Conservation (phyloP, 2,888 invertebrate species). For the Choristoneura rosaceana region DNA sequence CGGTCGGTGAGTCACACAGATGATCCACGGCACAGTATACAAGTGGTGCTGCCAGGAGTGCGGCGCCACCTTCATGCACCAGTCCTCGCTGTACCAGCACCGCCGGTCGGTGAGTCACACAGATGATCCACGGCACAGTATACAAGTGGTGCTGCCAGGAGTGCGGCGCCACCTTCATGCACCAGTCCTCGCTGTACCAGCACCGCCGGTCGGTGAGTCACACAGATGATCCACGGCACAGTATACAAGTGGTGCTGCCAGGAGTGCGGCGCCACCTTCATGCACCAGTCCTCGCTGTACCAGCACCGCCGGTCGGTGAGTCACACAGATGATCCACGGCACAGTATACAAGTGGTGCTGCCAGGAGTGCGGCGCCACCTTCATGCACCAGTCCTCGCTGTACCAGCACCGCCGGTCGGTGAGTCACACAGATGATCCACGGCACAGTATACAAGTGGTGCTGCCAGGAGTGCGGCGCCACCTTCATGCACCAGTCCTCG, state of each 20-base stretch:
- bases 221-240: no score
- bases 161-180: conserved; percentile 4
- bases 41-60: no score
- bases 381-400: conserved; percentile 9
- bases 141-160: no score
- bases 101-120: not conserved
- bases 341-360: no score
- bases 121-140: no score
- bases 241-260: no score
- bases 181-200: conserved; percentile 9
- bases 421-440: not conserved
- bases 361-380: conserved; percentile 2
- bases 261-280: conserved; percentile 2
- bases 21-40: no score
- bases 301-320: not conserved
- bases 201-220: not conserved
- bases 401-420: conserved; percentile 2
- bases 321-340: not conserved
- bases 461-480: not conserved
- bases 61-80: conserved; percentile 5
- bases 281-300: conserved; percentile 11
- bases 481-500: conserved; percentile 11
- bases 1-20: not conserved
- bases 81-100: conserved; percentile 8
- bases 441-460: not conserved